A percentile compares a stretch with the other conserved stretches of the same genome.
phyloP scores from a whole-genome alignment of 2,113 vertebrate genomes.

The Procavia capensis region DNA sequence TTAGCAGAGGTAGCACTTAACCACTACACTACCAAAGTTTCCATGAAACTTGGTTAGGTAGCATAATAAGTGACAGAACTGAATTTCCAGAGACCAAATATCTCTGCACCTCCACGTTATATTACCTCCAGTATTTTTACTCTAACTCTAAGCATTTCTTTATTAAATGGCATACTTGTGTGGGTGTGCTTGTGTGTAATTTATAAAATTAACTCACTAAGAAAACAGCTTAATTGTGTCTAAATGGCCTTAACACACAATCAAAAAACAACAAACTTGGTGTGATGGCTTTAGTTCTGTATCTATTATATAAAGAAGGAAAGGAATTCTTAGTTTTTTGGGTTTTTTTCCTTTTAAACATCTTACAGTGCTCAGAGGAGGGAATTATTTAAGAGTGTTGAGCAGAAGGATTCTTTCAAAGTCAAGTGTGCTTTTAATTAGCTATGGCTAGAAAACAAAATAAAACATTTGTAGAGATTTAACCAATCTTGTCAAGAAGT shows the following conservation, averaged over 20 bases:
- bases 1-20: too few relatives aligned
- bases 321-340: fast-evolving
- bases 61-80: not conserved
- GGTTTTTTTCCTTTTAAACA: too few relatives aligned
- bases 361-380: not conserved
- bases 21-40: too few relatives aligned
- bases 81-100: not conserved
- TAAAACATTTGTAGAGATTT: conserved; percentile 10
- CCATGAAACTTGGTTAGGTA: not conserved
- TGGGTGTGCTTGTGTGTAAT: not conserved
- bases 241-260: not conserved
- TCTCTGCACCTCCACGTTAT: not conserved
- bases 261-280: not conserved
- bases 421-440: conserved; percentile 36
- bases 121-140: not conserved
- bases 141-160: not conserved
- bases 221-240: not conserved
- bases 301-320: not conserved
- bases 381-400: not conserved
- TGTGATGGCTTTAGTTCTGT: not conserved
- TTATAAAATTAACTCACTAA: not conserved
- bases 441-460: conserved; percentile 51
- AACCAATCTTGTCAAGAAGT: not conserved
- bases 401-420: conserved; percentile 24
- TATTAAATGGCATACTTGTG: not conserved